Percentiles rank a stretch among this genome's conserved stretches.
These are phyloP conservation scores for Drosophila tsacasi DNA, from an alignment of 1,140 invertebrate species.

Conservation along the genomic window DNA sequence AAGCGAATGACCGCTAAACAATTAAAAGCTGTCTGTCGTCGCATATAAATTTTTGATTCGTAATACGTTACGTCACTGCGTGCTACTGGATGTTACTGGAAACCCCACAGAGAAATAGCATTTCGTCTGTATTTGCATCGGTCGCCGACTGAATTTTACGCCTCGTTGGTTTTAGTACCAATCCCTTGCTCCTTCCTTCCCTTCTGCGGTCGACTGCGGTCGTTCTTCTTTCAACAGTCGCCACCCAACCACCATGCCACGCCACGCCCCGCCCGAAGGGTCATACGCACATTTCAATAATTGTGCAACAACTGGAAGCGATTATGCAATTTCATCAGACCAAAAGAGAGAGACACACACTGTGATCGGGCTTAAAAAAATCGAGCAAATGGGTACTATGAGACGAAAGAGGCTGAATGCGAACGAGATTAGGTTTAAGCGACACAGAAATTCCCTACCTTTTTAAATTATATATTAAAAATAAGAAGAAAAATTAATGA, in stretches of 20 bases:
- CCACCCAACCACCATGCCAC: background rate
- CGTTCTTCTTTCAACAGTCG: background rate
- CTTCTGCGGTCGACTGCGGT: conserved; percentile 39
- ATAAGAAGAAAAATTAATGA: background rate
- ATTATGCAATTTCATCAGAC: conserved; percentile 83
- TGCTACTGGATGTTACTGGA: background rate
- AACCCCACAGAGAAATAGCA: conserved; percentile 52
- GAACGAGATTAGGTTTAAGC: too few relatives aligned
- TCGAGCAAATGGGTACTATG: conserved; percentile 10
- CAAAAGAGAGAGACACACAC: conserved; percentile 59
- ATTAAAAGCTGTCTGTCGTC: conserved; percentile 65
- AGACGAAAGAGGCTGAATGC: background rate
- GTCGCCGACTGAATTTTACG: conserved; percentile 76
- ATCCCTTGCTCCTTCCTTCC: conserved; percentile 14
- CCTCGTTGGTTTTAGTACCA: conserved; percentile 56
- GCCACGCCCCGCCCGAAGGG: conserved; percentile 21
- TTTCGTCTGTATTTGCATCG: conserved; percentile 64
- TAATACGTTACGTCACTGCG: conserved; percentile 6
- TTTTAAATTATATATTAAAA: background rate
- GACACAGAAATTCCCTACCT: background rate
- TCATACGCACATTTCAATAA: conserved; percentile 75
- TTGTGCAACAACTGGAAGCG: conserved; percentile 83
- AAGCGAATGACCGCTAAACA: conserved; percentile 27
- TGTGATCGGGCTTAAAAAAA: conserved; percentile 63
- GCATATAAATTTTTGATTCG: conserved; percentile 67